Base-by-base conservation (phyloP, 2,888 invertebrate genomes). In the Loripinus fragilis region DNA sequence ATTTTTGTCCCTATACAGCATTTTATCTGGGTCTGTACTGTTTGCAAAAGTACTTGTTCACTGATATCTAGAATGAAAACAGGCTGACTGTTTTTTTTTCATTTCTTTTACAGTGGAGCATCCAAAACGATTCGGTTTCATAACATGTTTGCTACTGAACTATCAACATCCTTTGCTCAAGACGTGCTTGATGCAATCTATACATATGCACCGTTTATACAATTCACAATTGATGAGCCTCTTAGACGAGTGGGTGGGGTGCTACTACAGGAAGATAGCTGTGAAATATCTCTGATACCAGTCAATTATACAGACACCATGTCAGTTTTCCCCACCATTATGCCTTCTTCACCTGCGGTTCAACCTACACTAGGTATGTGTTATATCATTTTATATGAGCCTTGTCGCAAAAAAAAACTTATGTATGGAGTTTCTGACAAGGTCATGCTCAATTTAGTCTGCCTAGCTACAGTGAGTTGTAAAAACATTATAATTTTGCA, bases 301-400 rank as follows among this genome's bases (percentile, higher is more conserved):
- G 79, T 82, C 17, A 82, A 82, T 45, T 79, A 79, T 45, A 82
- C 82, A 10, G 28, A 41, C 17, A 41, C 30, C 12, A 70, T 55
- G 48, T 79, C 79, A 5, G 33, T 82, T 28, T 82, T 79, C 55
- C 60, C 77, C 1, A 60, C 79, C 5, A 35, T 82, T n/a, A 70
- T 74, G 23, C 77, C 79, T 28, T 74, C 79, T 5, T 65, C 79
- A 20, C 48, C 74, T 5, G 50, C 72, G 20, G 55, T 77, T 20
- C 70, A 71, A 41, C 82, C 82, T 8, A 67, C 79, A 1, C 23
- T 68, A 48, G 77, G 82, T 82, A 75, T 28, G 30, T 20, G 5
- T n/a, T n/a, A n/a, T n/a, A n/a, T n/a, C n/a, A n/a, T n/a, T n/a
- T n/a, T n/a, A n/a, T n/a, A n/a, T n/a, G n/a, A n/a, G n/a, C n/a